These are phyloP conservation scores for Pipistrellus pipistrellus DNA, from an alignment of 2,797 vertebrate species.

Conservation along the genomic window DNA sequence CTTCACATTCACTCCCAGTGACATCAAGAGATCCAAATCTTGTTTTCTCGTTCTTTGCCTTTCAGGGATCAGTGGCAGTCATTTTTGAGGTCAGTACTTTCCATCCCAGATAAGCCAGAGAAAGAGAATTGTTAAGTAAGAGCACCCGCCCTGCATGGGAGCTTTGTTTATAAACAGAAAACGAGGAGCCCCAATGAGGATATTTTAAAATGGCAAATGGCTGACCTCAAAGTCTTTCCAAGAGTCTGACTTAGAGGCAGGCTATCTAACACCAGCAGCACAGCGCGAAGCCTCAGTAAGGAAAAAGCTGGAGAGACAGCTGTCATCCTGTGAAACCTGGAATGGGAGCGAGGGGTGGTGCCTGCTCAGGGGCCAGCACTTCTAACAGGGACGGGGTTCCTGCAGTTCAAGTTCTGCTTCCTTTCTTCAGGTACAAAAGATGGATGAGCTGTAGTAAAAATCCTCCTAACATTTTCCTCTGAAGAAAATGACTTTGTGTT, in stretches of 20 bases:
- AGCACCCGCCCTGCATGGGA: background rate
- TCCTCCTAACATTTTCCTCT: background rate
- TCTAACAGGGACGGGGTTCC: background rate
- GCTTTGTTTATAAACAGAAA: conserved; percentile 61
- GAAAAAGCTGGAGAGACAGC: background rate
- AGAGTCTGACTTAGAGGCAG: background rate
- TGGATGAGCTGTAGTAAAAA: background rate
- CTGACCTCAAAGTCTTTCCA: conserved; percentile 41
- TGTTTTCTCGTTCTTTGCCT: conserved; percentile 21
- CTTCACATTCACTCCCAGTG: conserved; percentile 57
- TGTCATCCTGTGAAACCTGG: background rate
- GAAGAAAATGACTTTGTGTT: background rate
- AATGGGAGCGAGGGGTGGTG: background rate
- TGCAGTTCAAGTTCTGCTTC: background rate
- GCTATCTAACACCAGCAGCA: background rate
- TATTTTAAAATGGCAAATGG: background rate
- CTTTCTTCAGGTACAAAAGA: background rate
- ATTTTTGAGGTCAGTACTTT: conserved; percentile 69
- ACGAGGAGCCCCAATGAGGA: background rate
- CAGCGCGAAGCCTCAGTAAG: background rate
- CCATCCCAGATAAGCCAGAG: conserved; percentile 68
- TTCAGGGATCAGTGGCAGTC: background rate
- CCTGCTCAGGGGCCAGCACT: background rate
- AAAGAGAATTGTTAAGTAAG: conserved; percentile 44
- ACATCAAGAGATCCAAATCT: conserved; percentile 64